Conservation (phyloP, 2,888 invertebrate species). For the Anthophora plumipes region DNA sequence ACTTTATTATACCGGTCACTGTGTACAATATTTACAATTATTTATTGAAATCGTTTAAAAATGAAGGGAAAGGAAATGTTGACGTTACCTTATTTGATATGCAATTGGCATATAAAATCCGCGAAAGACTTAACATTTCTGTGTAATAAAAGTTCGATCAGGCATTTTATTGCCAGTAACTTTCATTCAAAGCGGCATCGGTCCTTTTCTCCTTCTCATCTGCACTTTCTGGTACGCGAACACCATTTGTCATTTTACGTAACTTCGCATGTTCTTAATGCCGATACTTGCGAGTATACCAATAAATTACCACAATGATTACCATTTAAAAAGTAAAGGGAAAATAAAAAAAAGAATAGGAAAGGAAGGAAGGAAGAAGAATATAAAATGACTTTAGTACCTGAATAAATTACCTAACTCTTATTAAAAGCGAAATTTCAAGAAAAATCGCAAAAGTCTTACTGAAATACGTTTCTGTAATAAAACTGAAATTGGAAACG, state of each 20-base stretch:
- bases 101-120: neutral
- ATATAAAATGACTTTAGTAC: neutral
- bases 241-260: slow-evolving; percentile 14
- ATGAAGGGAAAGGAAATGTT: neutral
- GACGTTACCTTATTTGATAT: neutral
- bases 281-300: neutral
- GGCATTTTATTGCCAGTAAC: slow-evolving; percentile 5
- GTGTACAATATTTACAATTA: no score
- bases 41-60: no score
- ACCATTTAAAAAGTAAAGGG: neutral
- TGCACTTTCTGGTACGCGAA: neutral
- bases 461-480: no score
- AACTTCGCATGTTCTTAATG: neutral
- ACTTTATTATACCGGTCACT: no score
- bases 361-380: neutral
- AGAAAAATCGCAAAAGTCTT: no score
- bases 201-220: neutral
- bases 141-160: slow-evolving; percentile 3
- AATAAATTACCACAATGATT: neutral
- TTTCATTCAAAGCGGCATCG: neutral
- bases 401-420: no score
- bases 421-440: no score
- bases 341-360: neutral
- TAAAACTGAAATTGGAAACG: no score
- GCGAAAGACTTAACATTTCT: neutral